These are phyloP conservation scores for Meloidogyne floridensis DNA, from an alignment of 1,140 invertebrate genomes.

Conservation along the genomic window DNA sequence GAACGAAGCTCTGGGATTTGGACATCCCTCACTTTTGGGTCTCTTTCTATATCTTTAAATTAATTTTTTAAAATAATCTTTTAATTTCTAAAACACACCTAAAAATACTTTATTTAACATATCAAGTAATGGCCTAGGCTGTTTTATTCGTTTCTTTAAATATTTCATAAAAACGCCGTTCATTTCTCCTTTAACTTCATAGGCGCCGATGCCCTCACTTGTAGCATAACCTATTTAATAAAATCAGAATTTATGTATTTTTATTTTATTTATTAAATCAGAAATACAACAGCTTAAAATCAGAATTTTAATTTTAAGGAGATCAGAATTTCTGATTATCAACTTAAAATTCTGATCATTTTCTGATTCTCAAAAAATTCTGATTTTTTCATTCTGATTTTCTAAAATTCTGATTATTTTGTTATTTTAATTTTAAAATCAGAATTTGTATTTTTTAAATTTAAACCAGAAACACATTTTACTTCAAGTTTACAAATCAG, in stretches of 20 bases:
- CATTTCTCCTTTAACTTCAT: slow-evolving; percentile 61
- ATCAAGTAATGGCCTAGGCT: slow-evolving; percentile 50
- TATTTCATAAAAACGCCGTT: slow-evolving; percentile 66
- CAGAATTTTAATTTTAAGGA: slow-evolving; percentile 12
- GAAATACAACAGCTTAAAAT: too few relatives aligned
- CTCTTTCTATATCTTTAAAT: slow-evolving; percentile 59
- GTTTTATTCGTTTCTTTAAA: slow-evolving; percentile 59
- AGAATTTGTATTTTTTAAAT: background rate
- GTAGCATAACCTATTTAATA: slow-evolving; percentile 42
- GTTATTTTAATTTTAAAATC: background rate
- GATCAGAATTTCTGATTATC: too few relatives aligned
- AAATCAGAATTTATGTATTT: slow-evolving; percentile 17
- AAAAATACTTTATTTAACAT: slow-evolving; percentile 60
- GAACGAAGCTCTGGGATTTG: slow-evolving; percentile 63
- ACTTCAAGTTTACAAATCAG: background rate
- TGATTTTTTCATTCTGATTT: too few relatives aligned
- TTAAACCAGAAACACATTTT: too few relatives aligned
- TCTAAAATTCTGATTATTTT: too few relatives aligned
- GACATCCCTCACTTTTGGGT: slow-evolving; percentile 59
- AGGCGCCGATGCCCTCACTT: slow-evolving; percentile 65
- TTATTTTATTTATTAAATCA: slow-evolving; percentile 33
- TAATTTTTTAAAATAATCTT: slow-evolving; percentile 28
- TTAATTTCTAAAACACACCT: slow-evolving; percentile 50
- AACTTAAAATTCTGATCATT: too few relatives aligned
- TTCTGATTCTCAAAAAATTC: too few relatives aligned